These are phyloP conservation scores for Alloscopus bannaensis DNA, from an alignment of 2,888 invertebrate genomes.

Conservation along the genomic window DNA sequence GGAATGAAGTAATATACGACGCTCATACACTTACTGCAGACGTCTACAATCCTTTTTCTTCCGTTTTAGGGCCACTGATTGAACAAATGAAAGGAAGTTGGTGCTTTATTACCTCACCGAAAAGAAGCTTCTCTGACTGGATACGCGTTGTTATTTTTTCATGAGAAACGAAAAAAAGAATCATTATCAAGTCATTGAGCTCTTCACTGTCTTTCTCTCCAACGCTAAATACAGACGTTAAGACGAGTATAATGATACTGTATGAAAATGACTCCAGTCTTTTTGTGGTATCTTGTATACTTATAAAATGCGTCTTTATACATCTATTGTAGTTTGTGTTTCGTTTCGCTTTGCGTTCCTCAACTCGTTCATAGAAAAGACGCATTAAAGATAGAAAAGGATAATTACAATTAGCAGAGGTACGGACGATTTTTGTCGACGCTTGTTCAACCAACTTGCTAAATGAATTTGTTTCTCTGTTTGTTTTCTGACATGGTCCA, in stretches of 20 bases:
- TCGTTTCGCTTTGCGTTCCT: too few relatives aligned
- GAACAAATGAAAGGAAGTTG: slow-evolving; percentile 13
- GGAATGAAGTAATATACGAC: background rate
- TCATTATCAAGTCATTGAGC: slow-evolving; percentile 34
- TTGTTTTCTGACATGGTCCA: slow-evolving; percentile 33
- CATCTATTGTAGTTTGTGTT: too few relatives aligned
- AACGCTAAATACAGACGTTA: slow-evolving; percentile 18
- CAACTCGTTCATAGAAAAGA: too few relatives aligned
- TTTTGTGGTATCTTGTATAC: too few relatives aligned
- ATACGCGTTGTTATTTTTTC: too few relatives aligned
- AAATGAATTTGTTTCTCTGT: slow-evolving; percentile 29
- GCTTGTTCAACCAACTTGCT: background rate
- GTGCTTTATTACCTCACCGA: slow-evolving; percentile 16
- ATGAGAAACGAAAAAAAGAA: slow-evolving; percentile 27
- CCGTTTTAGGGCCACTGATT: slow-evolving; percentile 12
- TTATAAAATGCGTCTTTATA: too few relatives aligned
- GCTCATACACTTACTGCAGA: background rate
- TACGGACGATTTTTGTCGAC: too few relatives aligned
- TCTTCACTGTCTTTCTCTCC: background rate
- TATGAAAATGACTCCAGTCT: slow-evolving; percentile 2
- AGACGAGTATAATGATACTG: slow-evolving; percentile 1
- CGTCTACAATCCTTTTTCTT: background rate
- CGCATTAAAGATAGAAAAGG: too few relatives aligned
- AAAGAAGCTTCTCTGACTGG: too few relatives aligned
- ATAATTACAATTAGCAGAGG: slow-evolving; percentile 33